Base-by-base conservation (phyloP, 2,797 vertebrate genomes). In the Heterohyrax brucei region DNA sequence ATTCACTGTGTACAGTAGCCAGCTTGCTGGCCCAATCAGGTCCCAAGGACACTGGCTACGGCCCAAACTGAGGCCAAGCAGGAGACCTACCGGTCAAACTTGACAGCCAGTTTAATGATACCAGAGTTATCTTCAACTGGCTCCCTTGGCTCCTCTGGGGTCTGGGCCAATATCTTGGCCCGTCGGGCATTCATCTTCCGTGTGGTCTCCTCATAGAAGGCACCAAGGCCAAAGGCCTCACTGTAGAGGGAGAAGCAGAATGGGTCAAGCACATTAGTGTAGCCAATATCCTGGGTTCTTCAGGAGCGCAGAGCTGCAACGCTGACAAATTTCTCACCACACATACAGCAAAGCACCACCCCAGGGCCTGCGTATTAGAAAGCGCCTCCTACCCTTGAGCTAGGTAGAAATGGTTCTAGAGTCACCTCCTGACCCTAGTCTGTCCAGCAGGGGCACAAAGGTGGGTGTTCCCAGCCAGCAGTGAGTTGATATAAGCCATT, bases 61-160 rank as follows among this genome's bases (percentile, higher is more conserved):
- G n/a, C n/a, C 77, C 50, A 80, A 46, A 44, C 50, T 80, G 5
- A 94, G 18, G 86, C 48, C 72, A 94, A 87, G 50, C 50, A 89
- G 50, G 48, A 94, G 53, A 70, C 98, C 97, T 97, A 99, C 99
- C 99, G 99, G 96, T 99, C 99, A 98, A 99, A 99, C 94, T 97
- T 99, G 93, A 99, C 97, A 1, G 99, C 98, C 99, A 99, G 99
- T 93, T 98, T 99, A 98, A 99, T 98, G 95, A 99, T 97, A 86
- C 99, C 99, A 70, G 94, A 95, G 46, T 98, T 98, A 5, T 99
- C 99, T 89, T 99, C 97, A 22, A 96, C 50, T 7, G 98, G 98
- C 1, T 97, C 97, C 1, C 85, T 97, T 4, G 97, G 97, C 3
- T 98, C 96, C 89, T 93, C 96, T 53, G 97, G 97, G 33, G 66